Evolutionary conservation across 2,113 vertebrate genomes (phyloP), one percentile per base, ranked within the genome.

Genomic region (Piliocolobus tephrosceles): DNA sequence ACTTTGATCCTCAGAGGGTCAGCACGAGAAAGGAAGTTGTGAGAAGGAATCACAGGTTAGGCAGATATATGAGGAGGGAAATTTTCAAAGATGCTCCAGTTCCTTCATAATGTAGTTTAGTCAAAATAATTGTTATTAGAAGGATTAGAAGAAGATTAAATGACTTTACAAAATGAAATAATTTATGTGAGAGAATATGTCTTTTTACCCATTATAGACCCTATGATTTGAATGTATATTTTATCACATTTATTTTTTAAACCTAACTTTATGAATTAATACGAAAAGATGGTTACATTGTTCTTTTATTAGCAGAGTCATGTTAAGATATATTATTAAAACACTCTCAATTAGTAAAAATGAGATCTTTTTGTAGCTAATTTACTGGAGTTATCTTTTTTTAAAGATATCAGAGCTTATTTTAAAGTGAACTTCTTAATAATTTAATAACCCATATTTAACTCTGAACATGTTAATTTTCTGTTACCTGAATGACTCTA

Each of bases 241-340:
- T 73, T 80, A 72, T 92, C 25, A 85, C 43, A 45, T 14, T 92
- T 16, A 66, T 89, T 92, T 89, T 73, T 64, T 80, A 92, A 85
- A 81, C 32, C 43, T 68, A 45, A 47, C 10, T 92, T 80, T 90
- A 68, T 75, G 12, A 75, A 32, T 16, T 92, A 35, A 57, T 80
- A 66, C 40, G 38, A 73, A 38, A 57, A 47, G 78, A 85, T 81
- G n/a, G 18, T 66, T 11, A 57, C 58, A 66, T 68, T 32, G 47
- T 75, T 45, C 92, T 95, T 79, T 22, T 11, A 12, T 89, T 89
- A 80, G 30, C 17, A 61, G 50, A 89, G 18, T 66, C 16, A 25
- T 52, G 88, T 68, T 93, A 88, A 90, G 92, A 80, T 84, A 57
- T 12, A 40, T 90, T 57, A 73, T 79, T 73, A 89, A 93, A 95